Evolutionary conservation across 2,113 vertebrate species (phyloP), one percentile per base, ranked within the genome.

Genomic region (Potamarius usumacintae): DNA sequence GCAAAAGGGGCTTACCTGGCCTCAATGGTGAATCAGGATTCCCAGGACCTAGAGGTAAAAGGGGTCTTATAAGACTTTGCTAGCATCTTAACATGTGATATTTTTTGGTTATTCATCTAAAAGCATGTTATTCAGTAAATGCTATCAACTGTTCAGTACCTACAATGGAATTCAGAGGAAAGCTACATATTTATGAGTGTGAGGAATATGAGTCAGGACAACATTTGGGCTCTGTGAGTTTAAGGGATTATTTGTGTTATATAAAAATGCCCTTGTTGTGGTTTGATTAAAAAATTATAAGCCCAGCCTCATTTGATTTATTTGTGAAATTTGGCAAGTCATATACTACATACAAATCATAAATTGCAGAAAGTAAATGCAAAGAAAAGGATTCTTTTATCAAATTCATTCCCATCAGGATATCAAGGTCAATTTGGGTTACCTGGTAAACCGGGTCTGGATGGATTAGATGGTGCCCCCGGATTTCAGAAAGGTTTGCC

Each of bases 401-500:
- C 62, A 63, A n/a, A 58, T 76, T 27, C 2, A 8, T 27, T 17
- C 27, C n/a, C 53, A 27, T 25, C 67, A 89, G 90, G 90, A 34
- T 53, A 22, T 17, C 85, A 89, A 60, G 90, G 90, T 20, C 10
- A 5, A 4, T 57, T 27, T 15, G 90, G 88, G 27, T 50, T 11
- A 11, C 55, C n/a, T 65, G 90, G 88, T 11, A 2, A 20, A 7
- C 30, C 74, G 34, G 90, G 90, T 53, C 18, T 57, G 14, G 27
- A 69, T 30, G 90, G 88, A 10, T 76, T 22, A n/a, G 50, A 69
- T 62, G 71, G 71, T 83, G 22, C 50, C 18, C 72, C 42, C 34
- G 96, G 96, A 89, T 71, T 87, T 86, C 67, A 96, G 94, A 94
- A 87, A 92, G 94, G 65, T 27, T 80, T 0, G 6, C 62, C 82